A percentile compares a stretch with the other conserved stretches of the same genome.
phyloP scores from a whole-genome alignment of 37 sponge, comb jelly and placozoan species.

The Cladorhizidae sp. region DNA sequence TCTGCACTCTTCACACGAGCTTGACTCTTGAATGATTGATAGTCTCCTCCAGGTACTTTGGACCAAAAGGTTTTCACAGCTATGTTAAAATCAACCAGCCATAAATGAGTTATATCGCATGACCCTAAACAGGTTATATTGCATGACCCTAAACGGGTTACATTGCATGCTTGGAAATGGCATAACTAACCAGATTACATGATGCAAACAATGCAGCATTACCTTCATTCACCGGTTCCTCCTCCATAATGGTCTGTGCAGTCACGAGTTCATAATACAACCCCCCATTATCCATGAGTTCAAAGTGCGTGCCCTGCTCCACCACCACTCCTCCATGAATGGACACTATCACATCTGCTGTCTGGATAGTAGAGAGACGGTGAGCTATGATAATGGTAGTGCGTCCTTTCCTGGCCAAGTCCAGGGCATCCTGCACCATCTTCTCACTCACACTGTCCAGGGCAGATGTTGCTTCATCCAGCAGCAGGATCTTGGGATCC shows the following conservation, averaged over 20 bases:
- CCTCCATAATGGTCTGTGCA: slow-evolving; percentile 71
- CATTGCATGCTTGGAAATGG: no score
- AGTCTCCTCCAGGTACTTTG: no score
- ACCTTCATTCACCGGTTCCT: no score
- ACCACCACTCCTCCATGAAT: slow-evolving; percentile 70
- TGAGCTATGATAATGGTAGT: slow-evolving; percentile 95
- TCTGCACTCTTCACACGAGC: no score
- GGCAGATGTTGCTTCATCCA: slow-evolving; percentile 96
- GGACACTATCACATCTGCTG: slow-evolving; percentile 71
- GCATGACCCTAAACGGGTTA: no score
- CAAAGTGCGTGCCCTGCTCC: slow-evolving; percentile 80
- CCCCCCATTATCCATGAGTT: slow-evolving; percentile 80
- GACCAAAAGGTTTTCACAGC: no score
- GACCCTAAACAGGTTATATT: no score
- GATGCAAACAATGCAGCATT: no score
- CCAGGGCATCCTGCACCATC: slow-evolving; percentile 89
- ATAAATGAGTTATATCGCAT: no score
- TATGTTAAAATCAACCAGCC: no score
- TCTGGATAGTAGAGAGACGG: slow-evolving; percentile 88
- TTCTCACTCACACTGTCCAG: slow-evolving; percentile 92
- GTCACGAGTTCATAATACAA: slow-evolving; percentile 92
- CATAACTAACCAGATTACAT: no score
- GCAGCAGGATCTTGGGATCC: slow-evolving; percentile 88
- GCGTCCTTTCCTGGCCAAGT: slow-evolving; percentile 90
- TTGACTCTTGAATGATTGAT: no score